A percentile compares a stretch with the other conserved stretches of the same genome.
Conservation (phyloP, 2,888 invertebrate genomes). For the Phorcus lineatus region DNA sequence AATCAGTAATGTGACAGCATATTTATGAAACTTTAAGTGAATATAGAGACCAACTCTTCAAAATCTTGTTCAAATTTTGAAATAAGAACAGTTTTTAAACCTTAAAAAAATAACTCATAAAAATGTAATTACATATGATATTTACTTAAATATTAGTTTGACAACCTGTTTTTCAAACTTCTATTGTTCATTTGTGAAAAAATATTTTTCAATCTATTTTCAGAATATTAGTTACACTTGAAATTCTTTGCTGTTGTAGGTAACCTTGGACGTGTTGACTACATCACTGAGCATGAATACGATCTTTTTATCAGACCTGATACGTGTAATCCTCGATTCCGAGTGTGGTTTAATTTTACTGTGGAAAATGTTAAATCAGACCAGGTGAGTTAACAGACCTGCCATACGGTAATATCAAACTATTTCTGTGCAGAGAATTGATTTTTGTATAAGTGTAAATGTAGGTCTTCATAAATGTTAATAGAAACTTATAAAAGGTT, state of each 20-base stretch:
- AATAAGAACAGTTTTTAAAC: too few relatives aligned
- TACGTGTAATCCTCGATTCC: constrained; percentile 92
- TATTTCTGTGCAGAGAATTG: not conserved
- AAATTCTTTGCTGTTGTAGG: constrained; percentile 73
- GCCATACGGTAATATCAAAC: not conserved
- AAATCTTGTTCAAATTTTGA: too few relatives aligned
- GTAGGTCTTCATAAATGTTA: not conserved
- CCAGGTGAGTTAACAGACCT: constrained; percentile 80
- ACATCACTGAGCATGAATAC: constrained; percentile 94
- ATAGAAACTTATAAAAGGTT: constrained; percentile 76
- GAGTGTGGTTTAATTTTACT: constrained; percentile 99
- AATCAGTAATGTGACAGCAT: too few relatives aligned
- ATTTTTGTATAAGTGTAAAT: not conserved
- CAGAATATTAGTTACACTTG: too few relatives aligned
- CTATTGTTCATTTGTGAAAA: too few relatives aligned
- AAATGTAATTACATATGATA: too few relatives aligned
- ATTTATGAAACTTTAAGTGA: too few relatives aligned
- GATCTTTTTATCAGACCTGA: constrained; percentile 97
- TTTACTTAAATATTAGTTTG: too few relatives aligned
- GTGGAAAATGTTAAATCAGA: constrained; percentile 95
- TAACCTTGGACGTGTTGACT: constrained; percentile 95
- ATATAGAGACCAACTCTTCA: too few relatives aligned
- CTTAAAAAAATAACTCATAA: too few relatives aligned
- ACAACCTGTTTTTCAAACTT: too few relatives aligned
- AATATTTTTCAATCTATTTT: too few relatives aligned